Conservation (phyloP, 2,797 vertebrate species). For the Leptoclinus maculatus region DNA sequence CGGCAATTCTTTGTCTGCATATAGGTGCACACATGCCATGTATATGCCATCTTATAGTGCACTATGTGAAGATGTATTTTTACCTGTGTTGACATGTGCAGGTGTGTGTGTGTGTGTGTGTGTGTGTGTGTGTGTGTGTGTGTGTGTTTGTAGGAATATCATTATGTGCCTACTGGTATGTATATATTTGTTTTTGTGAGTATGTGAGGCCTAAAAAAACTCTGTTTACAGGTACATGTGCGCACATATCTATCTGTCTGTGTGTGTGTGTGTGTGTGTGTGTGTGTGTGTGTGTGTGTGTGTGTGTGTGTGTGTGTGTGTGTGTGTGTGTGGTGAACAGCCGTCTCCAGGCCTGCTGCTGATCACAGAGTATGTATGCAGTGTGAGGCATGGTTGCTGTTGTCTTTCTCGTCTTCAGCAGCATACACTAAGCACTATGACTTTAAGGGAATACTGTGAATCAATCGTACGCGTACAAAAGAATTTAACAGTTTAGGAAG, state of each 20-base stretch:
- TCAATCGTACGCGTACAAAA: background rate
- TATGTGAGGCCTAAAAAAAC: constrained; percentile 9
- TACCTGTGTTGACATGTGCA: background rate
- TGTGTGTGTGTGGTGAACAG: background rate
- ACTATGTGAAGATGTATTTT: background rate
- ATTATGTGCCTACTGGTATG: background rate
- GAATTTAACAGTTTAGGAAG: background rate
- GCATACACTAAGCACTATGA: background rate
- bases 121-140: background rate
- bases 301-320: background rate
- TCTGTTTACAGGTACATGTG: constrained; percentile 1
- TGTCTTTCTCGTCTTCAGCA: background rate
- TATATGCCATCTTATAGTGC: constrained; percentile 3
- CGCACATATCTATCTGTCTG: constrained; percentile 1
- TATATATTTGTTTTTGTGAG: constrained; percentile 20
- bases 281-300: constrained; percentile 6
- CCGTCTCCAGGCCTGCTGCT: constrained; percentile 85
- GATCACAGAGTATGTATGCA: constrained; percentile 86
- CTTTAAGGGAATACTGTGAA: background rate
- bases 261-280: background rate
- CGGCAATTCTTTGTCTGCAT: constrained; percentile 16
- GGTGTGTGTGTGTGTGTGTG: constrained; percentile 1
- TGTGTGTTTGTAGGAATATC: background rate
- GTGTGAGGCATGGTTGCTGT: too few relatives aligned
- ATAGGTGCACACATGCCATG: constrained; percentile 1